Percentiles rank a stretch among this genome's conserved stretches.
phyloP scores from a whole-genome alignment of 2,888 invertebrate genomes.

The Papilio gigon region DNA sequence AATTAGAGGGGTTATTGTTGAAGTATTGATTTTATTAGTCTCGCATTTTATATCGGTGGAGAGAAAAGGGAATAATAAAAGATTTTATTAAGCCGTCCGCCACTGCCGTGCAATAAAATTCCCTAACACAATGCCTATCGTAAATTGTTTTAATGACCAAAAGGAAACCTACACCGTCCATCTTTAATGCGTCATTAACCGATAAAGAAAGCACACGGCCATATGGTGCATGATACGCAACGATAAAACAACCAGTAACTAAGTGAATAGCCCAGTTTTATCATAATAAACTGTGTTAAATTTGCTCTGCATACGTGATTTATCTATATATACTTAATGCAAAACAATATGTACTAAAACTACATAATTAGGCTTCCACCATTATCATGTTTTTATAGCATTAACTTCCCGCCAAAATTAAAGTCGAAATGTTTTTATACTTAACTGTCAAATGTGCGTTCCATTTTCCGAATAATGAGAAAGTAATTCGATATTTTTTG shows the following conservation, averaged over 20 bases:
- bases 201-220: constrained; percentile 48
- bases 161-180: constrained; percentile 46
- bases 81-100: constrained; percentile 51
- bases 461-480: constrained; percentile 56
- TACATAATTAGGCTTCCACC: background rate
- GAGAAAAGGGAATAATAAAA: constrained; percentile 48
- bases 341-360: constrained; percentile 4
- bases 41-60: constrained; percentile 37
- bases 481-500: constrained; percentile 59
- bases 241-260: constrained; percentile 47
- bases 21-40: constrained; percentile 42
- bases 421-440: constrained; percentile 46
- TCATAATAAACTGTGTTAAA: constrained; percentile 45
- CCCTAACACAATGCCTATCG: constrained; percentile 50
- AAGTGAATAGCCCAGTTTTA: constrained; percentile 42
- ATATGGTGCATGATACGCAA: constrained; percentile 47
- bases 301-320: constrained; percentile 7
- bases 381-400: background rate
- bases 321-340: background rate
- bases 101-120: constrained; percentile 49
- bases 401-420: constrained; percentile 49
- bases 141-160: constrained; percentile 53
- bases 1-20: constrained; percentile 37
- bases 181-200: constrained; percentile 50
- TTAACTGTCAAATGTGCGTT: constrained; percentile 50